Evolutionary conservation across 2,797 vertebrate genomes (phyloP).

Genomic region (Cygnus olor): DNA sequence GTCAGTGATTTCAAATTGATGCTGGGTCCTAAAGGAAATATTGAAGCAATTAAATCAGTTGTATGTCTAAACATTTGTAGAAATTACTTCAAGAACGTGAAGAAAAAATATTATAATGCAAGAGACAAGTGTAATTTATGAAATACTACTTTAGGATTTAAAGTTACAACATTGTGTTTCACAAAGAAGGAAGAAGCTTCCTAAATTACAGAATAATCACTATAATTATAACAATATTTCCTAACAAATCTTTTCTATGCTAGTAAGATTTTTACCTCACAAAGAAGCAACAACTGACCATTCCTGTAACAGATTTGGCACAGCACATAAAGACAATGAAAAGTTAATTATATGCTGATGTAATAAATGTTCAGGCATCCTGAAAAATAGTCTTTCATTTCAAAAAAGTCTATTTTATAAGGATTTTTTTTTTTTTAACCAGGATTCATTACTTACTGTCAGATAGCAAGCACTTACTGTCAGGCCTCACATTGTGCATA

Average conservation of each 20-base stretch:
- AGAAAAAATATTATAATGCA: background rate
- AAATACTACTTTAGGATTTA: background rate
- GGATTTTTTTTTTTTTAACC: conserved; percentile 11
- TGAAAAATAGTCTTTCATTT: conserved; percentile 49
- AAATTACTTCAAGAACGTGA: background rate
- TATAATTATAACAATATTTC: background rate
- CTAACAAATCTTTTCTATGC: background rate
- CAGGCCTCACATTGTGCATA: conserved; percentile 50
- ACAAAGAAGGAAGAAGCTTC: background rate
- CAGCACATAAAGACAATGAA: conserved; percentile 25
- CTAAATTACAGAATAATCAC: background rate
- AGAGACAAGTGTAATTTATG: background rate
- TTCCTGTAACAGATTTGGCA: conserved; percentile 20
- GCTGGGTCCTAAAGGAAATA: background rate
- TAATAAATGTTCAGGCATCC: conserved; percentile 55
- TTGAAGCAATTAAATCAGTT: background rate
- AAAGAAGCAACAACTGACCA: conserved; percentile 11
- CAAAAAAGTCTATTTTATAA: conserved; percentile 31
- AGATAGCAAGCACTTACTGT: conserved; percentile 57
- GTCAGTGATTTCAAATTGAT: conserved; percentile 1
- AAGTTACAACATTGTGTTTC: background rate
- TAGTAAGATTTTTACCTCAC: background rate
- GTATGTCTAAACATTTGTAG: background rate
- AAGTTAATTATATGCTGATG: conserved; percentile 52
- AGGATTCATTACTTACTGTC: conserved; percentile 53